Base-by-base conservation (phyloP, 2,888 invertebrate species). In the Periphyllus acericola region DNA sequence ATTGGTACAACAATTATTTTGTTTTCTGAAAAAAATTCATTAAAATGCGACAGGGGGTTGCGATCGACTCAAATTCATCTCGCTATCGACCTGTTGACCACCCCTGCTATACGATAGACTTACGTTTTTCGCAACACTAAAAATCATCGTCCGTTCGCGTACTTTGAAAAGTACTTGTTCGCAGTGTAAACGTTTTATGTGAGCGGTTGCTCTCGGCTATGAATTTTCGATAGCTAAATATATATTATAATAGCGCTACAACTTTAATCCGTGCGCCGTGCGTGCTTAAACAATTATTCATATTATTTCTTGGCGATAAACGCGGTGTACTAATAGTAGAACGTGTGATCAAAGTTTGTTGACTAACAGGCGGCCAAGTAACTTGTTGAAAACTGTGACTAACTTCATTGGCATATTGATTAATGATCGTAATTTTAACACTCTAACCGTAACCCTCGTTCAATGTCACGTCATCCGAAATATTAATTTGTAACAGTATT, bases 371-470 rank as follows among this genome's bases (percentile, higher is more conserved):
- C 32, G 40, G 21, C 46, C 40, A 34, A 83, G 55, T 55, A 36
- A 74, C 34, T 72, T 55, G 83, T 72, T 83, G 55, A 55, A 83
- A 83, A 83, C 36, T 72, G 52, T 55, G 25, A n/a, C 55, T 34
- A 34, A 74, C 72, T 72, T 5, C 21, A 60, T 76, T 66, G 76
- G 66, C 40, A 40, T n/a, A 46, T 76, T 84, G 84, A 84, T 84
- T 66, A 76, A 84, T 66, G 84, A 66, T 34, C 29, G 9, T 32
- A 14, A 74, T 66, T 84, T 66, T 17, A 66, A 84, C 55, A 1
- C 25, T n/a, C n/a, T 5, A 40, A 82, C 40, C 8, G 25, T 32
- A 17, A 34, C 5, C 19, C 36, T 32, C 25, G 6, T 74, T 74
- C 36, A 36, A 21, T 21, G 74, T 34, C 74, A 34, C 74, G 17